A percentile compares a stretch with the other conserved stretches of the same genome.
Evolutionary conservation across 2,888 invertebrate species (phyloP).

Genomic region (Gerris lacustris): DNA sequence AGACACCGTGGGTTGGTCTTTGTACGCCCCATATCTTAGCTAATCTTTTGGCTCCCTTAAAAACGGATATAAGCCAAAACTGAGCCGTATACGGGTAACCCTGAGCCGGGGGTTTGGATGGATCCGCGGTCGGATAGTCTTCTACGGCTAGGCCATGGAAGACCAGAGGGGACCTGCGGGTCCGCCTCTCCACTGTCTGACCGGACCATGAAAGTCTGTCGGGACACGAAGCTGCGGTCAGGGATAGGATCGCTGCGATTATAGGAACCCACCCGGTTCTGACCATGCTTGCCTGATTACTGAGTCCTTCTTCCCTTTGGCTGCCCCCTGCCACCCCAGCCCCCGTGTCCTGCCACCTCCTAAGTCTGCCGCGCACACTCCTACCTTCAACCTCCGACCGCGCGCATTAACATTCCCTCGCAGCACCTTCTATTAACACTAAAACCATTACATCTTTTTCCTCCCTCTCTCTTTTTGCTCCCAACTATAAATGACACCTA

Average conservation of each 20-base stretch:
- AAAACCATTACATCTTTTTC: neutral
- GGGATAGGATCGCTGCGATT: constrained; percentile 8
- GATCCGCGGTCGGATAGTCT: constrained; percentile 27
- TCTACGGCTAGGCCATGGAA: constrained; percentile 44
- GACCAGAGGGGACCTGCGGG: constrained; percentile 44
- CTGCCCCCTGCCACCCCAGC: neutral
- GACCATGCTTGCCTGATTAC: constrained; percentile 1
- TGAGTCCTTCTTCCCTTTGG: neutral
- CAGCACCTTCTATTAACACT: constrained; percentile 13
- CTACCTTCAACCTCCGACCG: neutral
- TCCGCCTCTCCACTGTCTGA: constrained; percentile 40
- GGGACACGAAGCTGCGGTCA: constrained; percentile 25
- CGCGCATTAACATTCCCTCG: constrained; percentile 6
- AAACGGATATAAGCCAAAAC: constrained; percentile 47
- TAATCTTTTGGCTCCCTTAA: constrained; percentile 44
- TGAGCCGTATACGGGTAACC: constrained; percentile 31
- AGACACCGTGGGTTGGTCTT: constrained; percentile 43
- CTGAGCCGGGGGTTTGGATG: constrained; percentile 21
- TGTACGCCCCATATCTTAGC: constrained; percentile 39
- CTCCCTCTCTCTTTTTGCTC: constrained; percentile 7
- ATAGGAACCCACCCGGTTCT: neutral
- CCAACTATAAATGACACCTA: constrained; percentile 13
- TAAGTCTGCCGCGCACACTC: constrained; percentile 10
- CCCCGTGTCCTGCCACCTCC: constrained; percentile 6
- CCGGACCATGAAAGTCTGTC: constrained; percentile 29